Evolutionary conservation across 1,140 invertebrate species (phyloP), one percentile per base, ranked within the genome.

Genomic region (Dinoponera quadriceps): DNA sequence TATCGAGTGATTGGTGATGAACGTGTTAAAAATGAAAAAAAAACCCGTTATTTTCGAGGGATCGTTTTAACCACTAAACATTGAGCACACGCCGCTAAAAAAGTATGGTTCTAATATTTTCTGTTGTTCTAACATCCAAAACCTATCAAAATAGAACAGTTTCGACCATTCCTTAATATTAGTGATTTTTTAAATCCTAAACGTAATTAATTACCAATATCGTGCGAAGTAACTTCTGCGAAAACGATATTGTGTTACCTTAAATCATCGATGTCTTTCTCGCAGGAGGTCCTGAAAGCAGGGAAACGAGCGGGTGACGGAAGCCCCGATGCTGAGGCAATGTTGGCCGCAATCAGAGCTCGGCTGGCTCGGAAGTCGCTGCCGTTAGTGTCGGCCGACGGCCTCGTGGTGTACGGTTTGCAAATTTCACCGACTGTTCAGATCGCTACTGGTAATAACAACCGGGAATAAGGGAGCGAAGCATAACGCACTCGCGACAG

Each of bases 371-470:
- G 97, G 68, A 95, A 96, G 73, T 95, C 96, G 84, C 92, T 97
- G 29, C 96, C 97, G 1, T 93, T 95, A 33, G 94, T 97, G 3
- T 96, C 96, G 14, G 90, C 94, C 4, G 96, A 97, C 84, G 96
- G 96, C 29, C 94, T 96, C 0, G 95, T 97, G 5, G 95, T 97
- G 71, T 97, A 97, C 91, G 95, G 94, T 16, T 83, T 95, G 82
- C 92, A 95, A 91, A 94, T 95, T 77, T 94, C 95, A 65, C 89
- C 93, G 3, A 92, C 91, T 20, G 87, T 89, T 5, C 91, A 91
- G 83, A 90, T 90, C 49, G 86, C 91, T 51, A 90, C 89, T 48
- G 92, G 92, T 92, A 86, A 85, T 66, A 66, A 81, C 22, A 83
- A 78, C 20, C 74, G 18, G 51, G 51, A 57, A 80, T 44, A 80